These are phyloP conservation scores for Piscicola geometra DNA, from an alignment of 2,888 invertebrate species.

Conservation along the genomic window DNA sequence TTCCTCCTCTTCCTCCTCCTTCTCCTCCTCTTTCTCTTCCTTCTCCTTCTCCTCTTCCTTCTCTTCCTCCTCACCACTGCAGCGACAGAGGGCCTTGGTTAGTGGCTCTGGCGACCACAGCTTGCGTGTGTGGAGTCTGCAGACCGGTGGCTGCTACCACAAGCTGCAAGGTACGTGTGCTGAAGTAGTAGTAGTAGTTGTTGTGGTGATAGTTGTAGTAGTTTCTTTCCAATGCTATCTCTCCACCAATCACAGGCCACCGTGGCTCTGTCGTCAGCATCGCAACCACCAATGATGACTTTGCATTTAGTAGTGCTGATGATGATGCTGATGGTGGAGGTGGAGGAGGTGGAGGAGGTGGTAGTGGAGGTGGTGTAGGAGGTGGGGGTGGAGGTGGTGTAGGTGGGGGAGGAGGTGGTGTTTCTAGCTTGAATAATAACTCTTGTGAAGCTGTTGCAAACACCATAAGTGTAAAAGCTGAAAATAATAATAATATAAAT, in stretches of 20 bases:
- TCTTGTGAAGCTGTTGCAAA: no score
- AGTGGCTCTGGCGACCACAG: background rate
- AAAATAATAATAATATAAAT: no score
- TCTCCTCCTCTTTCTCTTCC: background rate
- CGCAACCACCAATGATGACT: background rate
- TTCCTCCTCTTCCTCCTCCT: background rate
- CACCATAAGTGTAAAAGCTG: no score
- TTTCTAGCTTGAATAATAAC: no score
- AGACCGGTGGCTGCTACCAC: background rate
- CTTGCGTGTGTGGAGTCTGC: background rate
- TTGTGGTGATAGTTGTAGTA: no score
- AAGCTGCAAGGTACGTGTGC: background rate
- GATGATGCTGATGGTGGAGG: background rate
- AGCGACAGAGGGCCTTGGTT: background rate
- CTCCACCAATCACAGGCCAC: constrained; percentile 9
- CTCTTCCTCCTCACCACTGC: background rate
- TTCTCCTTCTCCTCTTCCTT: background rate
- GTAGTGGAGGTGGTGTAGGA: background rate
- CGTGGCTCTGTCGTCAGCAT: background rate
- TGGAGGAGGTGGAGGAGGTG: no score
- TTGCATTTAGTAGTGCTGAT: background rate
- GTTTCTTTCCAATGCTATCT: no score
- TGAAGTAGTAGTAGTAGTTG: no score
- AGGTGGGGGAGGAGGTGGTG: no score
- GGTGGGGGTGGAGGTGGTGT: background rate